Base-by-base conservation (phyloP, 1,140 invertebrate species). In the Acromyrmex charruanus region DNA sequence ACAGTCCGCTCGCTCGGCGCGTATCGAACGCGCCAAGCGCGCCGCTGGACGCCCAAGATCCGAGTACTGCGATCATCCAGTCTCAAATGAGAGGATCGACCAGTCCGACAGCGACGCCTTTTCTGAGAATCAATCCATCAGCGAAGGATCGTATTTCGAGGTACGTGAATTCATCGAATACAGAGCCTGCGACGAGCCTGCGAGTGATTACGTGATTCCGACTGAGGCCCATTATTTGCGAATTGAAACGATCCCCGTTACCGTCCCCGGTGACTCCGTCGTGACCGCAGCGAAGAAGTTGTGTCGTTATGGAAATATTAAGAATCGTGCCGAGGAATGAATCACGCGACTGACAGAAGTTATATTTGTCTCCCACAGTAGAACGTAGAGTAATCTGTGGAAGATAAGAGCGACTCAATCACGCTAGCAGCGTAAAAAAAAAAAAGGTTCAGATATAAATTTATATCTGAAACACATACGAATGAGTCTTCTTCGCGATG, bases 71-170 rank as follows among this genome's bases (percentile, higher is more conserved):
- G 69, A 91, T 71, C 92, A 92, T 81, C 75, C 88, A 51, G 89
- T 84, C 66, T 68, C 90, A 39, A 61, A 58, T 58, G 55, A 81
- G 39, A 93, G 90, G 79, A 89, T 87, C 39, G 88, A 92, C 55
- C 92, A 87, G 14, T 95, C 94, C 53, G 95, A 95, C 91, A 95
- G 94, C 86, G 95, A 95, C 90, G 93, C 93, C 71, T 94, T 93
- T 51, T 94, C 94, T 75, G 94, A 94, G 87, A 94, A 93, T 79
- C 92, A 90, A 84, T 94, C 94, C 82, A 86, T 92, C 79, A 93
- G 95, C 89, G 95, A 95, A 87, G 95, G 94, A 91, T 95, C 95
- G 18, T 95, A 95, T 90, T 95, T 96, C 91, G 95, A 96, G 93
- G 95, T 95, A 90, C 21, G 68, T 69, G 55, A 25, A 14, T 21